A percentile compares a stretch with the other conserved stretches of the same genome.
Conservation (phyloP, 2,888 invertebrate species). For the Thymelicus sylvestris region DNA sequence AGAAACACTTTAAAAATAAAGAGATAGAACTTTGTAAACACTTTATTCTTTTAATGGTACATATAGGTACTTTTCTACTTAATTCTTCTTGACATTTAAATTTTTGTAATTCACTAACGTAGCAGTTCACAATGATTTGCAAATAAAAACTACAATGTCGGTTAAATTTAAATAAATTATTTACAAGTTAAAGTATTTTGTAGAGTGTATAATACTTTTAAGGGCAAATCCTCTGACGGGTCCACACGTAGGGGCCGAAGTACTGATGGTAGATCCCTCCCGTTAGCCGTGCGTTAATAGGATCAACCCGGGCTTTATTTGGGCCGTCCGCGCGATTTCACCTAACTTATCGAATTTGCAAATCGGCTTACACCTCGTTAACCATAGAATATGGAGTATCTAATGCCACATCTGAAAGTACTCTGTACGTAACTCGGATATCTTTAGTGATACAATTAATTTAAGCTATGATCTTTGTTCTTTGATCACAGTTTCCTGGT, state of each 20-base stretch:
- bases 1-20: too few species aligned
- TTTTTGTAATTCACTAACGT: too few species aligned
- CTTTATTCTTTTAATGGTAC: too few species aligned
- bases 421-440: not conserved
- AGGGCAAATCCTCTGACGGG: slow-evolving; percentile 51
- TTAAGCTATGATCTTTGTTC: not conserved
- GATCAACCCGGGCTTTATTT: slow-evolving; percentile 81
- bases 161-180: too few species aligned
- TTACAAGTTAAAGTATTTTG: slow-evolving; percentile 3
- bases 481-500: too few species aligned
- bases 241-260: slow-evolving; percentile 62
- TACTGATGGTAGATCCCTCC: slow-evolving; percentile 73
- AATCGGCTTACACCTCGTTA: slow-evolving; percentile 83
- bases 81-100: too few species aligned
- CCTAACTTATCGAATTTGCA: slow-evolving; percentile 83
- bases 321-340: slow-evolving; percentile 80
- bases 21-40: too few species aligned
- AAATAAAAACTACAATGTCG: too few species aligned
- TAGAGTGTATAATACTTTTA: slow-evolving; percentile 35
- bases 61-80: too few species aligned
- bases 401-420: slow-evolving; percentile 39
- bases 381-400: slow-evolving; percentile 55
- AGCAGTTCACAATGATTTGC: too few species aligned
- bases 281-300: slow-evolving; percentile 82
- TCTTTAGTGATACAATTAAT: not conserved